Evolutionary conservation across 2,113 vertebrate genomes (phyloP).

Genomic region (Ceyx margarethae): DNA sequence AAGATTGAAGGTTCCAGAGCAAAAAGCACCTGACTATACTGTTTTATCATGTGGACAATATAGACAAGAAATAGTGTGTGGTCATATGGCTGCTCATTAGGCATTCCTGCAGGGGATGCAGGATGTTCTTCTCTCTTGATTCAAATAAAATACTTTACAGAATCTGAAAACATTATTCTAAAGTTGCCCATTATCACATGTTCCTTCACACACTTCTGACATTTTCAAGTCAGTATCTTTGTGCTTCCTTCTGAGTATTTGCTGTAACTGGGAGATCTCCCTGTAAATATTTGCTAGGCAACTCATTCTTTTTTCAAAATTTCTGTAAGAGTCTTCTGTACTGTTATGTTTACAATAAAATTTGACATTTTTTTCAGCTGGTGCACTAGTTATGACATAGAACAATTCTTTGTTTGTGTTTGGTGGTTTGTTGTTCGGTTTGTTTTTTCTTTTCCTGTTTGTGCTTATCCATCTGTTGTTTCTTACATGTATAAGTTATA

Average conservation of each 20-base stretch:
- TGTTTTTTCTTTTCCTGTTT: background rate
- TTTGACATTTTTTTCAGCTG: background rate
- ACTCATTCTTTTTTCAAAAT: background rate
- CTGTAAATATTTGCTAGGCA: background rate
- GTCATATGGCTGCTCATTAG: background rate
- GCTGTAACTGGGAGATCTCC: background rate
- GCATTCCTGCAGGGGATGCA: background rate
- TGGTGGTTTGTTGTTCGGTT: background rate
- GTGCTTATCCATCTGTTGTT: background rate
- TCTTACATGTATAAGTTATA: background rate
- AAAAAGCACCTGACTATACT: background rate
- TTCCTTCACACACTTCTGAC: background rate
- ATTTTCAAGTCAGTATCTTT: background rate
- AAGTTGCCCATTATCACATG: background rate
- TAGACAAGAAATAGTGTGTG: background rate
- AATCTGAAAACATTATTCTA: background rate
- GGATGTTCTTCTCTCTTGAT: background rate
- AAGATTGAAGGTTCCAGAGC: background rate
- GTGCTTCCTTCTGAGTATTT: background rate
- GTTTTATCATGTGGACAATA: background rate
- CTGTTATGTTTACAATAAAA: background rate
- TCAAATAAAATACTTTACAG: background rate
- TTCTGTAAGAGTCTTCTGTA: background rate
- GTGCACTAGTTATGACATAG: background rate
- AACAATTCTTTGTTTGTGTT: background rate